Evolutionary conservation across 2,113 vertebrate species (phyloP).

Genomic region (Myotis lucifugus): DNA sequence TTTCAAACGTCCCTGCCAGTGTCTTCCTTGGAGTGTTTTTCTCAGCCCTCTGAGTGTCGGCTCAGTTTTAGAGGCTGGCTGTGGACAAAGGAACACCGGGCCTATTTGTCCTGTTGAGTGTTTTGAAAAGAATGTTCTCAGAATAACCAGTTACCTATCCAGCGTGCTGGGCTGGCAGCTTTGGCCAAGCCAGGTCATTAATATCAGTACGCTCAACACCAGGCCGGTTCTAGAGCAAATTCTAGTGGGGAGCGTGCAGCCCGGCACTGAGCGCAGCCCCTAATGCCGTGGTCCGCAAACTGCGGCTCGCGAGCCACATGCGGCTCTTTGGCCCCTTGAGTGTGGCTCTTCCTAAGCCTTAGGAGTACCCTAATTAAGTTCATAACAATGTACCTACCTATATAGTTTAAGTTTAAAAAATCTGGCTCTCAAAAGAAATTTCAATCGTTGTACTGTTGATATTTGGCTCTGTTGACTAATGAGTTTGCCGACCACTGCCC

Average conservation of each 20-base stretch:
- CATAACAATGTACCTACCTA: too few species aligned
- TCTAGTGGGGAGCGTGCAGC: background rate
- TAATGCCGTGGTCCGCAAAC: background rate
- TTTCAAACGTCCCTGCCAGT: background rate
- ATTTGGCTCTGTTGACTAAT: too few species aligned
- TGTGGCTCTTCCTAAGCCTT: too few species aligned
- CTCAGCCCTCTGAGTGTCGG: slow-evolving; percentile 35
- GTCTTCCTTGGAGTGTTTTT: slow-evolving; percentile 13
- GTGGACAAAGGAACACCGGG: slow-evolving; percentile 67
- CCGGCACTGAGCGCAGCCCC: background rate
- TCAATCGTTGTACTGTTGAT: too few species aligned
- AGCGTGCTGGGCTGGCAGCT: slow-evolving; percentile 67
- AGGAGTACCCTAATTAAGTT: too few species aligned
- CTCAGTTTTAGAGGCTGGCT: slow-evolving; percentile 53
- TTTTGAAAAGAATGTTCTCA: slow-evolving; percentile 78
- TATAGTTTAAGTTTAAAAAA: too few species aligned
- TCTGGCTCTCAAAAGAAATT: too few species aligned
- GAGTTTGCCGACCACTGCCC: background rate
- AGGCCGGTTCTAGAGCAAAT: background rate
- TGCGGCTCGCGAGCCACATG: too few species aligned
- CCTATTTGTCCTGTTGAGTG: slow-evolving; percentile 69
- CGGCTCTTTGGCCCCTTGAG: too few species aligned
- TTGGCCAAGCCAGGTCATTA: slow-evolving; percentile 34
- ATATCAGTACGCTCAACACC: background rate
- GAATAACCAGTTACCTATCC: slow-evolving; percentile 66